Base-by-base conservation (phyloP, 2,113 vertebrate species). In the Bothrops jararaca region DNA sequence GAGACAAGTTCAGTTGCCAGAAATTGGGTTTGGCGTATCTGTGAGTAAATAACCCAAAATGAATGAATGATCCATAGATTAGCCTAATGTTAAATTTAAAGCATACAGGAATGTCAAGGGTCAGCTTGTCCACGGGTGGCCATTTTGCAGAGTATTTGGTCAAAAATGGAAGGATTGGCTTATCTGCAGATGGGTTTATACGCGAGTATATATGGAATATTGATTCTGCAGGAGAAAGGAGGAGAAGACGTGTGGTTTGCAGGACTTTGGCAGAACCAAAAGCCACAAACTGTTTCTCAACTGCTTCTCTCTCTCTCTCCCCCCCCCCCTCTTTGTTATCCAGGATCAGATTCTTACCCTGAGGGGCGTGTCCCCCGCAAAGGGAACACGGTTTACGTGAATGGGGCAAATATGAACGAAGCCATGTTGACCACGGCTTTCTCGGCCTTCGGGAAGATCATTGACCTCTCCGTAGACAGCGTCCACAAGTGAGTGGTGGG, bases 401-500 rank as follows among this genome's bases (percentile, higher is more conserved):
- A 98, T 0, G 99, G 99, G 39, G 97, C 98, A 5, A 98, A 98
- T 57, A 98, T 99, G 58, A 97, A 97, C 0, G 98, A 98, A 93
- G 98, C 98, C 90, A 97, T 97, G 87, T 97, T 99, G 94, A 98
- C 97, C 3, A 94, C 97, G 0, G 98, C 98, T 80, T 99, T 99
- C 94, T 97, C 98, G 50, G 97, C 97, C 80, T 98, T 99, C 5
- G 99, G 99, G 92, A 98, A 96, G 96, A 98, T 99, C 96, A 98
- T 99, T n/a, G 98, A 99, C 95, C 97, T 99, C 91, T 98, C 98
- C 23, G 98, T 98, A 98, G 99, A 99, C 96, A 98, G 98, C 57
- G 98, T 98, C 57, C 98, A 98, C 97, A 99, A 99, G 99, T 99
- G 94, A 97, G 97, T 89, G 22, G 5, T 52, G n/a, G 23, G 29